Base-by-base conservation (phyloP, 2,888 invertebrate genomes). In the Odontocerum albicorne region DNA sequence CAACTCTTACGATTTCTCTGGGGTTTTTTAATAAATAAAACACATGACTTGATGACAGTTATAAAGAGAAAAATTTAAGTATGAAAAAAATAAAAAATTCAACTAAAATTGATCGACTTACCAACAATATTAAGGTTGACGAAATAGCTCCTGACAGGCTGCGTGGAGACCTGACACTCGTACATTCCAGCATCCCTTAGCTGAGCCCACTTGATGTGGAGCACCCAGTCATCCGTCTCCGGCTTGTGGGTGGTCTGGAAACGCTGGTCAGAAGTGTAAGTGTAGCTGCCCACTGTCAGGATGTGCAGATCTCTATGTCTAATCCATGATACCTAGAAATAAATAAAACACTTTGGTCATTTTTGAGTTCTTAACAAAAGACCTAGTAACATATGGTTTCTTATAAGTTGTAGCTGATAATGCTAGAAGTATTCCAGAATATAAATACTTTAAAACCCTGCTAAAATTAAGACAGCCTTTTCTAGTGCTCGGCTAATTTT, bases 121-220 rank as follows among this genome's bases (percentile, higher is more conserved):
- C 89, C 88, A 63, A 90, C 86, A 66, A 90, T 87, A 68, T 85
- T 87, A 61, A 90, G 79, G 66, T 81, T 82, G 65, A 88, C 87
- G 67, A 87, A 88, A 73, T 86, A 87, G 66, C 87, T 85, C 66
- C 84, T 82, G 62, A 88, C 83, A 12, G 90, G 90, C 69, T 88
- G 87, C 35, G 89, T 89, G 65, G 87, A 88, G 68, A 90, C 87
- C 78, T 90, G 90, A 73, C 90, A 90, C 74, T 90, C 89, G 74
- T 90, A 90, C 58, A 84, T 77, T 42, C 84, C 84, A 40, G 83
- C 82, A 66, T 86, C 86, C 62, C 84, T 72, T 67, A 82, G 81
- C 68, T 86, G 85, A 16, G 83, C 81, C 81, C 84, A 86, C 69
- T 85, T 84, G 66, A 87, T 84, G 70, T 84, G 84, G 55, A 87